phyloP scores from a whole-genome alignment of 2,888 invertebrate genomes.

The Parthenolecanium corni region DNA sequence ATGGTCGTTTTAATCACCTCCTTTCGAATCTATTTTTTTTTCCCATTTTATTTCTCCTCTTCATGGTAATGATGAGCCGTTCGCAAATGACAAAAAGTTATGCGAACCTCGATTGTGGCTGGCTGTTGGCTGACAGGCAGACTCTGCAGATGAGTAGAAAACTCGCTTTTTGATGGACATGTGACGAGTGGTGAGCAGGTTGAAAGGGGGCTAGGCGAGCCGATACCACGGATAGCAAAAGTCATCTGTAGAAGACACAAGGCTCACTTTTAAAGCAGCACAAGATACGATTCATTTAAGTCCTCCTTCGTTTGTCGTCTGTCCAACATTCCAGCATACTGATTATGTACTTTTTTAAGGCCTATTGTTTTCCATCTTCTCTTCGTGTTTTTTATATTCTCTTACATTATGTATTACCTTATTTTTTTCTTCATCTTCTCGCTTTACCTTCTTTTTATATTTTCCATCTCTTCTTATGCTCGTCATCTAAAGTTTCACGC shows the following conservation, averaged over 20 bases:
- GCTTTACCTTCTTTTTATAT: not conserved
- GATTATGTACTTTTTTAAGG: constrained; percentile 25
- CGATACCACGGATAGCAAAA: too few relatives aligned
- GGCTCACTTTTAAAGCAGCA: not conserved
- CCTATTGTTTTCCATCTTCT: constrained; percentile 24
- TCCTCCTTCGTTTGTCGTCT: constrained; percentile 27
- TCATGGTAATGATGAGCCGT: constrained; percentile 7
- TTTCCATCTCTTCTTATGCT: not conserved
- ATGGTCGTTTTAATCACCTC: not conserved
- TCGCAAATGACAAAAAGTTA: too few relatives aligned
- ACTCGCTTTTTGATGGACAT: constrained; percentile 26
- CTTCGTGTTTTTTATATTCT: too few relatives aligned
- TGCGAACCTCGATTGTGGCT: too few relatives aligned
- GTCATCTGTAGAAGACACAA: too few relatives aligned
- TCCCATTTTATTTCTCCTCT: not conserved
- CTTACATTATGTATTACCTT: constrained; percentile 26
- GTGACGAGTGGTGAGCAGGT: constrained; percentile 14
- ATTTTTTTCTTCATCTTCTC: constrained; percentile 5
- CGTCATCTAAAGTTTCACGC: too few relatives aligned
- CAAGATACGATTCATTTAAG: constrained; percentile 23
- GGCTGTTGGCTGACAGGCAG: not conserved
- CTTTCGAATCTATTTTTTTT: too few relatives aligned
- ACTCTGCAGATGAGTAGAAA: not conserved
- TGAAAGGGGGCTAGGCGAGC: not conserved
- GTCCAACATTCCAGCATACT: constrained; percentile 25